These are phyloP conservation scores for Drosophila differens DNA, from an alignment of 2,888 invertebrate species.

Conservation along the genomic window DNA sequence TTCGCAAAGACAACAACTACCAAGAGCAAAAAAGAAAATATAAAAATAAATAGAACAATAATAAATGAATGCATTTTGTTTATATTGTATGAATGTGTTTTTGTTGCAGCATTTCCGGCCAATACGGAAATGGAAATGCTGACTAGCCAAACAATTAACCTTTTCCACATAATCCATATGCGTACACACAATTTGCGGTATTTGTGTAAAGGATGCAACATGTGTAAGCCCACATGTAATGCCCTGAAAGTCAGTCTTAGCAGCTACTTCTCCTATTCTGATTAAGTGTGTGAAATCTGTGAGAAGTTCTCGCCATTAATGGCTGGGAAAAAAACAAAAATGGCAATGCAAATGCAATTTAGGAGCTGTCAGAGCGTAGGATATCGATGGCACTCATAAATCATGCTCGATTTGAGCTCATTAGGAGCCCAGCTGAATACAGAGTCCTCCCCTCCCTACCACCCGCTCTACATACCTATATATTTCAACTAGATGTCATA, in stretches of 20 bases:
- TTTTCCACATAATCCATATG: conserved; percentile 28
- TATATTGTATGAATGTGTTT: conserved; percentile 24
- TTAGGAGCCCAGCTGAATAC: conserved; percentile 46
- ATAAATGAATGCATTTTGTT: conserved; percentile 56
- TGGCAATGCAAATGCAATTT: conserved; percentile 66
- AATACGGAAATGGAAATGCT: conserved; percentile 53
- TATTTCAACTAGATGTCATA: conserved; percentile 76
- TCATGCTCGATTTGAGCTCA: conserved; percentile 76
- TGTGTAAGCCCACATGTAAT: conserved; percentile 72
- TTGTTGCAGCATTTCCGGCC: conserved; percentile 59
- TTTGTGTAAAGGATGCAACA: conserved; percentile 64
- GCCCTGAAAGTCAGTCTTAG: conserved; percentile 37
- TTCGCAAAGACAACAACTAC: conserved; percentile 24
- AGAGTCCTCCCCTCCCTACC: background rate
- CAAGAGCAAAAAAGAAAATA: conserved; percentile 8
- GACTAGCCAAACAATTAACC: conserved; percentile 53
- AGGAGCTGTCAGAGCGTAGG: conserved; percentile 80
- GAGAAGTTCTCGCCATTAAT: conserved; percentile 54
- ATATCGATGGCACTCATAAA: conserved; percentile 75
- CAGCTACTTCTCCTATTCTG: conserved; percentile 10
- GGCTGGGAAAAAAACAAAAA: conserved; percentile 46
- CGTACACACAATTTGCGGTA: conserved; percentile 38
- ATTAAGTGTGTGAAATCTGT: conserved; percentile 65
- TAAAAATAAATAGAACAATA: conserved; percentile 45
- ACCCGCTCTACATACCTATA: conserved; percentile 1